Evolutionary conservation across 2,113 vertebrate species (phyloP), one percentile per base, ranked within the genome.

Genomic region (Columba livia): DNA sequence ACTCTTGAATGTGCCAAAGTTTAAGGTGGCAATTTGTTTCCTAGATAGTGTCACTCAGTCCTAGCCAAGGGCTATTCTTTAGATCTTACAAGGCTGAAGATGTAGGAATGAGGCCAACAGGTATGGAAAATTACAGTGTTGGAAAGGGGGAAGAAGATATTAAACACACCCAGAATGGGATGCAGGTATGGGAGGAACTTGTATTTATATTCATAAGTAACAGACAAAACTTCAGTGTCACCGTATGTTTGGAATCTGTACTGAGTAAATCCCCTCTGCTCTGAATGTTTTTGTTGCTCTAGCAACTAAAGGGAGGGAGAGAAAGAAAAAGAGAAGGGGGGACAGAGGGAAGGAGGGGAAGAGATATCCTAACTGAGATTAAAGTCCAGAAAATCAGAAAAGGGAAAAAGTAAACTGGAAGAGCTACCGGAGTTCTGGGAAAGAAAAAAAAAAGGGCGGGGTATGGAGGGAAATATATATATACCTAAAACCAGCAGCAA

Each of bases 311-410:
- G 12, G 10, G 29, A 50, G 4, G 5, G 12, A 64, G 34, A 42
- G 4, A 9, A 5, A 8, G 40, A 34, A 28, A 67, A 47, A 51
- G 7, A 82, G 21, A 65, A 73, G 5, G 10, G 14, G 26, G 6
- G 78, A 64, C 6, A 6, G 25, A 91, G 38, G 6, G 20, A 72
- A 70, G 23, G 20, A 15, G 6, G 7, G 25, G 15, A 54, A 57
- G 28, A 74, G 6, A 62, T 5, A 78, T 28, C 36, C 11, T 79
- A 79, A 88, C 34, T 91, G 32, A 74, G 69, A 53, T 17, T 19
- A 85, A 91, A 79, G n/a, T 89, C 56, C 28, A 87, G 54, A 85
- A 85, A 85, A 85, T 56, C n/a, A 85, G 58, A 72, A 71, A 82
- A 69, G 3, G 4, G 14, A 14, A 14, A 65, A 91, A 66, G 44